Percentiles rank a stretch among this genome's conserved stretches.
phyloP scores from a whole-genome alignment of 2,888 invertebrate genomes.

The Pseudanteris insignis region DNA sequence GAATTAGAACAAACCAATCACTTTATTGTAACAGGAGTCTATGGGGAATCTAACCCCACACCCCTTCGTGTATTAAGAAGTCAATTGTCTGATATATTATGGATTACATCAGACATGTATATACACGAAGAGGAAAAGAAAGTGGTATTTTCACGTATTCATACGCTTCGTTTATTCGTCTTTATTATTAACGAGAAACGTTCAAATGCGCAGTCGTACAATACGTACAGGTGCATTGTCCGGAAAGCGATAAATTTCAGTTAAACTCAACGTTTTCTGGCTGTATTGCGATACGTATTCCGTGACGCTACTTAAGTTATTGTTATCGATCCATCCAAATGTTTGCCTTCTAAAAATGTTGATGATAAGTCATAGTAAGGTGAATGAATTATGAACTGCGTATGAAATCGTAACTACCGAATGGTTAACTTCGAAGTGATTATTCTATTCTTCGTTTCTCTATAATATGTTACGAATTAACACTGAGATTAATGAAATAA shows the following conservation, averaged over 20 bases:
- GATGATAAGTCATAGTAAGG: constrained; percentile 27
- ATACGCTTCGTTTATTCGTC: constrained; percentile 29
- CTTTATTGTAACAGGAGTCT: constrained; percentile 29
- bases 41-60: constrained; percentile 17
- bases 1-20: constrained; percentile 38
- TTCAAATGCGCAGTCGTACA: constrained; percentile 3
- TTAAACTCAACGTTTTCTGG: constrained; percentile 39
- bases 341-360: constrained; percentile 29
- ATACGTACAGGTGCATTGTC: constrained; percentile 38
- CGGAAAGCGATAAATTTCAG: constrained; percentile 45
- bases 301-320: constrained; percentile 37
- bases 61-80: constrained; percentile 15
- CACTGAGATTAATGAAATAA: too few relatives aligned
- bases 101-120: constrained; percentile 14
- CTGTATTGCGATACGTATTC: constrained; percentile 26
- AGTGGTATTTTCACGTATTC: constrained; percentile 11
- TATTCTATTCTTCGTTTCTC: too few relatives aligned
- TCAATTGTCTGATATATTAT: constrained; percentile 28
- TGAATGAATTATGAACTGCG: neutral
- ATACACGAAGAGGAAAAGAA: constrained; percentile 7
- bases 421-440: too few relatives aligned
- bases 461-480: too few relatives aligned
- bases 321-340: constrained; percentile 38
- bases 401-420: too few relatives aligned
- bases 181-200: constrained; percentile 23